A percentile compares a stretch with the other conserved stretches of the same genome.
phyloP scores from a whole-genome alignment of 2,888 invertebrate species.

The Alviniconcha strummeri region DNA sequence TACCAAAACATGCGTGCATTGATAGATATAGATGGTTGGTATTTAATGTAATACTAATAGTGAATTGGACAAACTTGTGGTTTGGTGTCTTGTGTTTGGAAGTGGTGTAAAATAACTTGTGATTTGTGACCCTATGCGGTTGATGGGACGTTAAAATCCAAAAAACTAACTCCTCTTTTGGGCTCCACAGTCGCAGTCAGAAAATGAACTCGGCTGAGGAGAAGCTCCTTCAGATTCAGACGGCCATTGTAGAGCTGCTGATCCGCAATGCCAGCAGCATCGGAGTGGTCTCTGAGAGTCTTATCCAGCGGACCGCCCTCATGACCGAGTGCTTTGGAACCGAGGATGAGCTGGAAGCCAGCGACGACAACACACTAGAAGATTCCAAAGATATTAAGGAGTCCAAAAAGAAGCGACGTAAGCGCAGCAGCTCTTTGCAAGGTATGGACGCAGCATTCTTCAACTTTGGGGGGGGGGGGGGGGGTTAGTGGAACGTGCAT shows the following conservation, averaged over 20 bases:
- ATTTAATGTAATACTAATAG: too few relatives aligned
- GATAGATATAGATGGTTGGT: too few relatives aligned
- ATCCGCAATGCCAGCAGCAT: constrained; percentile 86
- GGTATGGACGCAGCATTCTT: constrained; percentile 76
- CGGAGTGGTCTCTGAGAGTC: constrained; percentile 82
- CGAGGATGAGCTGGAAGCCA: constrained; percentile 66
- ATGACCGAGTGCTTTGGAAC: constrained; percentile 63
- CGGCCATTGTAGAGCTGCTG: constrained; percentile 79
- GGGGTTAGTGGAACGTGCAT: too few relatives aligned
- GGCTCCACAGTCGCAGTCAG: constrained; percentile 55
- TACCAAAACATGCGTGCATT: too few relatives aligned
- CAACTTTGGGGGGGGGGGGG: too few relatives aligned
- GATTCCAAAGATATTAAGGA: constrained; percentile 68
- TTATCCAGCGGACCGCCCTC: constrained; percentile 73
- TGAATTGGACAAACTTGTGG: too few relatives aligned
- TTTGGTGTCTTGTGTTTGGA: too few relatives aligned
- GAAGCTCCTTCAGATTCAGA: constrained; percentile 68
- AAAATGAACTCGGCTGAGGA: constrained; percentile 67
- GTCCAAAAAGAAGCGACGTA: constrained; percentile 84
- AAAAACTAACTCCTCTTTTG: background rate
- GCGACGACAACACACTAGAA: constrained; percentile 67
- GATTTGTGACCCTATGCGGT: background rate
- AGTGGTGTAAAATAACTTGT: too few relatives aligned
- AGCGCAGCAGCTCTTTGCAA: constrained; percentile 90
- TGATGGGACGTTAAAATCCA: too few relatives aligned